Base-by-base conservation (phyloP, 2,113 vertebrate species). In the Phoenicopterus ruber region DNA sequence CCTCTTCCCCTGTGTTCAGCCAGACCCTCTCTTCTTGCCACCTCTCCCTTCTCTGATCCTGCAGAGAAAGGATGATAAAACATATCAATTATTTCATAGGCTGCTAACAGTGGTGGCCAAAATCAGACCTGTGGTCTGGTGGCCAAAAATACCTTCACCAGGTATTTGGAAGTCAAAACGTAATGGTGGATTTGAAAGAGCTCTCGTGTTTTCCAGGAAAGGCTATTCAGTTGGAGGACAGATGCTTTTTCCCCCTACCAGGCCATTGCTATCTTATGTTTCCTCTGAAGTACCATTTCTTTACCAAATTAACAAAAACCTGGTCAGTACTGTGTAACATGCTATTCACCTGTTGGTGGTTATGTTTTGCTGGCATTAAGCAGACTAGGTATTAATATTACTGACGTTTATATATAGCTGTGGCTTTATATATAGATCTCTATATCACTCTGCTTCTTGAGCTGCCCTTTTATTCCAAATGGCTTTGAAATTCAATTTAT, bases 401-500 rank as follows among this genome's bases (percentile, higher is more conserved):
- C 38, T 82, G 40, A 42, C 3, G 6, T 79, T 86, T 91, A 65
- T 87, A 54, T 61, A 38, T 32, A 85, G 18, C 50, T 59, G 32
- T 54, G n/a, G 15, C n/a, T 90, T 76, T 70, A 42, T 59, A 44
- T 38, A 34, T 54, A 46, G 31, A 66, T 91, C 22, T 84, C 77
- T 57, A 1, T 84, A 87, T 62, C 8, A 2, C 28, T 73, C 49
- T 91, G 34, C 49, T 46, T 82, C 78, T 90, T 92, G 74, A 94
- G 54, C 70, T 85, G 66, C 58, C 46, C 66, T 94, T 92, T 79
- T 91, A 89, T 94, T 95, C 72, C n/a, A 91, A 72, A 89, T 85
- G 40, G 40, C 77, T 97, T 95, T 94, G 88, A 94, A 97, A 97
- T 94, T 92, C 57, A 71, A 44, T 96, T 94, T 88, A 52, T 83